Conservation (phyloP, 2,797 vertebrate genomes). For the Hemitrygon akajei region DNA sequence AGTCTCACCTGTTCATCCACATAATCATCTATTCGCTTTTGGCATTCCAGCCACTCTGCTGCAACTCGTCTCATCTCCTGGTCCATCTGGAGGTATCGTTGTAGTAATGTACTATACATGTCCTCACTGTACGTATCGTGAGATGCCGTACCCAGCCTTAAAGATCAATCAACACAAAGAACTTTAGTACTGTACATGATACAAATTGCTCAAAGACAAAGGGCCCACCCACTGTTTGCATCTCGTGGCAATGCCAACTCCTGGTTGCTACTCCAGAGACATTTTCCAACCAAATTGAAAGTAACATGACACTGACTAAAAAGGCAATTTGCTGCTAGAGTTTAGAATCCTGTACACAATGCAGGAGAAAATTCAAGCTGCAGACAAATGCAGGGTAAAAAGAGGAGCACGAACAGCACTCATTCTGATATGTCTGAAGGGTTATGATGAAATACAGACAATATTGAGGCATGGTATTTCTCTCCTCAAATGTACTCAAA, state of each 20-base stretch:
- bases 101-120: conserved; percentile 79
- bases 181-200: neutral
- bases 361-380: too few species aligned
- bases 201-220: neutral
- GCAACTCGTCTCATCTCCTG: conserved; percentile 83
- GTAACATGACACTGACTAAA: neutral
- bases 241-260: neutral
- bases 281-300: neutral
- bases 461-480: neutral
- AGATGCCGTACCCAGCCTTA: conserved; percentile 77
- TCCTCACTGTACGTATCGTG: conserved; percentile 86
- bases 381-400: neutral
- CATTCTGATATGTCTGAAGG: neutral
- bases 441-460: neutral
- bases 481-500: neutral
- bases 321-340: neutral
- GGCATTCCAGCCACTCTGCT: conserved; percentile 88
- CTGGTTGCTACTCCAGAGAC: neutral
- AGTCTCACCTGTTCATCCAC: conserved; percentile 87
- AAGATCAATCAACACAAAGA: neutral
- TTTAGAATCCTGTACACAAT: neutral
- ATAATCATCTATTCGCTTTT: conserved; percentile 94
- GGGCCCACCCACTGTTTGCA: neutral
- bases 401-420: neutral
- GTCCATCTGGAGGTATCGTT: conserved; percentile 81